Evolutionary conservation across 2,113 vertebrate genomes (phyloP), one percentile per base, ranked within the genome.

Genomic region (Colossoma macropomum): DNA sequence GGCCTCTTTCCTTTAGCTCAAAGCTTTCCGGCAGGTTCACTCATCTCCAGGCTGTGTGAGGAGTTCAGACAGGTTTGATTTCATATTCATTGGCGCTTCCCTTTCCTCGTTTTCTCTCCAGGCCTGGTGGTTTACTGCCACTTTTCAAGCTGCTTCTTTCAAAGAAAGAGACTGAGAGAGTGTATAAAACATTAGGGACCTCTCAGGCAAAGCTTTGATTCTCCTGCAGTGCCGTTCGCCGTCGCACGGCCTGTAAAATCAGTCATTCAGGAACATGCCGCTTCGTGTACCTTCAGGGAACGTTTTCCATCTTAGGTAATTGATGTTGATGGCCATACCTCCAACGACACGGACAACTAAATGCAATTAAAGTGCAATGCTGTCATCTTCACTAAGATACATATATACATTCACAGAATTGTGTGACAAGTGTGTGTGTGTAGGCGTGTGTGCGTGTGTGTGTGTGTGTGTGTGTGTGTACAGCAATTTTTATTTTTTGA

Each of bases 141-240:
- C 48, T 75, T 81, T 66, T 66, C 34, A 62, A 45, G 68, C 68
- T 71, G 38, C 70, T 74, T 38, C 59, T 75, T 66, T 50, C 27
- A 60, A 41, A 69, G 27, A 81, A 12, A 81, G 59, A 65, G 41
- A 66, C 17, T 25, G 21, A 63, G 12, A 8, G 25, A 71, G 68
- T 59, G n/a, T 21, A 71, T 71, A 73, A 74, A 81, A 32, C 80
- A 74, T 54, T 25, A 66, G 71, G 48, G 80, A 81, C 45, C 27
- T 52, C 16, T 17, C 15, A 54, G 27, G 27, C 72, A 32, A 56
- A 30, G 10, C 41, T 66, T 74, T 66, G 71, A 81, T 81, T 54
- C 50, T 81, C 48, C 32, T 54, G 41, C 45, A 2, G 1, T 63
- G 71, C 25, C 63, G 48, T 66, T 75, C 25, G 59, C 80, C 21